Evolutionary conservation across 2,888 invertebrate species (phyloP).

Genomic region (Meganola albula): DNA sequence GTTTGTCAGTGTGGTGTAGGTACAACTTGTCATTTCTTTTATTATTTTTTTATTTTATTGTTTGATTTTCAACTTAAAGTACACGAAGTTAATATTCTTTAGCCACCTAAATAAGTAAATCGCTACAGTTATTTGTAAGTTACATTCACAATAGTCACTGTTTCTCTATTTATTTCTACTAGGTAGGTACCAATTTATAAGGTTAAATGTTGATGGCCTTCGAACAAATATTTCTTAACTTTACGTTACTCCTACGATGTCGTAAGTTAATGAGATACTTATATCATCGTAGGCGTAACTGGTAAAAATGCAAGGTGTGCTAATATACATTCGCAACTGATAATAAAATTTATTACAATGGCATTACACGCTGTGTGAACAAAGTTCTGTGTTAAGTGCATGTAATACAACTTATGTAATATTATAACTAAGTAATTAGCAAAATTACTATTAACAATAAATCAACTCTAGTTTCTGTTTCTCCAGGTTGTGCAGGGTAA

Average conservation of each 20-base stretch:
- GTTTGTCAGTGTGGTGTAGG: too few species aligned
- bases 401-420: constrained; percentile 25
- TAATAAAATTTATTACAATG: constrained; percentile 9
- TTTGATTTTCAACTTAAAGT: too few species aligned
- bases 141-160: constrained; percentile 26
- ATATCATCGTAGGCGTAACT: constrained; percentile 48
- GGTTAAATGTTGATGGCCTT: constrained; percentile 62
- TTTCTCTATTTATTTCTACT: constrained; percentile 19
- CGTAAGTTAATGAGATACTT: constrained; percentile 46
- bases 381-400: constrained; percentile 13
- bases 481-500: too few species aligned
- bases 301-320: constrained; percentile 47
- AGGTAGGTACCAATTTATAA: constrained; percentile 42
- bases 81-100: too few species aligned
- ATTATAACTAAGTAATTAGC: too few species aligned
- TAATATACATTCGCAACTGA: constrained; percentile 17
- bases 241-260: constrained; percentile 48
- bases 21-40: too few species aligned
- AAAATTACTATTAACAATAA: too few species aligned
- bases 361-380: constrained; percentile 8
- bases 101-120: too few species aligned
- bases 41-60: too few species aligned
- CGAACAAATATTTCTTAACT: constrained; percentile 66
- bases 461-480: too few species aligned
- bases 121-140: constrained; percentile 7